phyloP scores from a whole-genome alignment of 2,888 invertebrate species.

The Clitarchus hookeri region DNA sequence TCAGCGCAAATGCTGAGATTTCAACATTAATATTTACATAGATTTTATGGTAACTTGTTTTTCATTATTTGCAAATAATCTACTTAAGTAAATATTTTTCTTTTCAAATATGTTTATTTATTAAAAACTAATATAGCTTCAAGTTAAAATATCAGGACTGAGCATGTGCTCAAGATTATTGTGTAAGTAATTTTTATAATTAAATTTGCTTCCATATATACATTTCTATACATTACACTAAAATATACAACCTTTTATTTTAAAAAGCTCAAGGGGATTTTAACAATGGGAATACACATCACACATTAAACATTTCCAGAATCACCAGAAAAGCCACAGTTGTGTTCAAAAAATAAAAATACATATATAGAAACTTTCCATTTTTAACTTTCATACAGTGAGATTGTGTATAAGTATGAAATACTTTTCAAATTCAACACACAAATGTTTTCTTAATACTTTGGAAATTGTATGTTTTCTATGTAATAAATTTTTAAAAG shows the following conservation, averaged over 20 bases:
- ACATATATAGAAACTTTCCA: not conserved
- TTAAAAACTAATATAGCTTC: conserved; percentile 18
- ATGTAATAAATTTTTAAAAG: not conserved
- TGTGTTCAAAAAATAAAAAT: conserved; percentile 1
- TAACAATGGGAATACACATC: conserved; percentile 19
- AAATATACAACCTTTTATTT: conserved; percentile 26
- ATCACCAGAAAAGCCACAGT: conserved; percentile 2
- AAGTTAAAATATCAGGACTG: conserved; percentile 15
- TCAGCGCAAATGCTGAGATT: conserved; percentile 33
- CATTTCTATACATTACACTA: conserved; percentile 19
- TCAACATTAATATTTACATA: conserved; percentile 33
- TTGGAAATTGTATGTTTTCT: not conserved
- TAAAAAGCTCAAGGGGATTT: conserved; percentile 21
- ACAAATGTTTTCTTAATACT: not conserved
- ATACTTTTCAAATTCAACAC: not conserved
- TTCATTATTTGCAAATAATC: conserved; percentile 20
- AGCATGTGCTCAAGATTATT: conserved; percentile 12
- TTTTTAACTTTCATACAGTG: not conserved
- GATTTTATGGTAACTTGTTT: conserved; percentile 27
- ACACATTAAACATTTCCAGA: not conserved
- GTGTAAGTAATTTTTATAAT: not conserved
- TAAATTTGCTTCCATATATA: conserved; percentile 4
- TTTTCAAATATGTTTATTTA: not conserved
- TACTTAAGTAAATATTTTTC: not conserved
- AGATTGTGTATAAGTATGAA: not conserved